Evolutionary conservation across 2,888 invertebrate genomes (phyloP), one percentile per base, ranked within the genome.

Genomic region (Xestia ashworthii): DNA sequence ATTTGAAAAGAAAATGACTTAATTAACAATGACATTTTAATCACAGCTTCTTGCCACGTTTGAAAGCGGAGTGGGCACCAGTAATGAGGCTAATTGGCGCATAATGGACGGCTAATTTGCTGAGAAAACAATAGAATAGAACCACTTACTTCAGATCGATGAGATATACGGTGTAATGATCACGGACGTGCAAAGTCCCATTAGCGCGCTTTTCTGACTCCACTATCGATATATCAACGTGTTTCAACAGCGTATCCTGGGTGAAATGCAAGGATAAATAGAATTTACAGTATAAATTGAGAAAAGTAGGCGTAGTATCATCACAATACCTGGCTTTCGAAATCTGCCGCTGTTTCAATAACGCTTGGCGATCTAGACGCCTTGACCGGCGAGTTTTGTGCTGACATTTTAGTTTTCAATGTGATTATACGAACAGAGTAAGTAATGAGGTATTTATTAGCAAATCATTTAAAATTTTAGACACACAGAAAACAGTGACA

Each of bases 191-290:
- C 70, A 98, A 94, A 16, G 98, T 97, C 64, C 98, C 98, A 93
- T 98, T 98, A 67, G 98, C 98, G 79, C 98, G 97, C 92, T 98
- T 98, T 92, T 98, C 98, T 11, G 98, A 98, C 91, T 98, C 98
- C 67, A 98, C 97, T 81, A 98, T 98, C 78, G 97, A 97, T 90
- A 98, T 98, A 94, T 98, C 98, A 91, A 98, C 97, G 91, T 98
- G 98, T 94, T 98, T 97, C 78, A 98, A 93, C 80, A 98, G 93
- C 55, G 97, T 97, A 91, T 98, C 97, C 98, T 98, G 92, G 84
- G 97, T 96, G 84, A 90, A 68, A 81, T 25, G 71, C 60, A 70
- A 70, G 38, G 25, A 38, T 74, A 80, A 38, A 76, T 72, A 75
- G 38, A 64, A 73, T 80, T 70, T 75, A 81, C 19, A 78, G 73